Percentiles rank a stretch among this genome's conserved stretches.
Conservation (phyloP, 2,797 vertebrate genomes). For the Mus caroli region DNA sequence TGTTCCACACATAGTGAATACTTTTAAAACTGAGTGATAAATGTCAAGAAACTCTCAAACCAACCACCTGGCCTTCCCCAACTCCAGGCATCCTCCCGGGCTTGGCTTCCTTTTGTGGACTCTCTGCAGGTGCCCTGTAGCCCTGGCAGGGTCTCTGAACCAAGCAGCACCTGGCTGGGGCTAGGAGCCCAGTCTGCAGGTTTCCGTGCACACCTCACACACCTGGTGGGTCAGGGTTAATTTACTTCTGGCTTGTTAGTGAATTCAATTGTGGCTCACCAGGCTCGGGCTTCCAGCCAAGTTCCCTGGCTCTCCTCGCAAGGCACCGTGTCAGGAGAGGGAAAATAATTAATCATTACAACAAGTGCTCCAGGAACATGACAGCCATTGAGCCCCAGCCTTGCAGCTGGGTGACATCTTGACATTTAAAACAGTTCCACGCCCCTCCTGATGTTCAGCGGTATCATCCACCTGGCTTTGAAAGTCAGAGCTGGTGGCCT, state of each 20-base stretch:
- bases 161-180: constrained; percentile 54
- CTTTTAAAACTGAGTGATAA: neutral
- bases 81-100: neutral
- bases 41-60: neutral
- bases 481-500: constrained; percentile 7
- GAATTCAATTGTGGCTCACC: constrained; percentile 44
- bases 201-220: constrained; percentile 18
- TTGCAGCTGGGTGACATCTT: constrained; percentile 61
- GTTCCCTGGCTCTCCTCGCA: constrained; percentile 5
- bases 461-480: neutral
- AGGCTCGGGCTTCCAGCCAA: constrained; percentile 66
- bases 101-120: neutral
- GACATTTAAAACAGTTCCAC: constrained; percentile 63
- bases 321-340: constrained; percentile 69
- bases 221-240: constrained; percentile 70
- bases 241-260: constrained; percentile 67
- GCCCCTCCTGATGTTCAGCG: neutral
- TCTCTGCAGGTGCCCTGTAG: neutral
- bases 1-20: neutral
- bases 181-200: neutral
- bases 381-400: constrained; percentile 58
- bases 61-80: constrained; percentile 16
- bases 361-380: constrained; percentile 68
- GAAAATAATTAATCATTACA: constrained; percentile 82
- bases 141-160: neutral